Conservation (phyloP, 2,888 invertebrate species). For the Glaucopsyche alexis region DNA sequence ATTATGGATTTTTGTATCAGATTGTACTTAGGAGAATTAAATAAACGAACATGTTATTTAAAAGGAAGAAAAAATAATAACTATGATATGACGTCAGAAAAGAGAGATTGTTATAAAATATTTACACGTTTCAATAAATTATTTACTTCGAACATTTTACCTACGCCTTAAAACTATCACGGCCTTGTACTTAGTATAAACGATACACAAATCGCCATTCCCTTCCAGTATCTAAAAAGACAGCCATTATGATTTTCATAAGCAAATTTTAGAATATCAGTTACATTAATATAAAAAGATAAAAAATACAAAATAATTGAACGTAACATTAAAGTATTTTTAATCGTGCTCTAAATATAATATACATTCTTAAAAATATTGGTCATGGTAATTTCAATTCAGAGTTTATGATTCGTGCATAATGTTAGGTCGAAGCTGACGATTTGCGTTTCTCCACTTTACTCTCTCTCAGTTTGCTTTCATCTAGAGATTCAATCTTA, state of each 20-base stretch:
- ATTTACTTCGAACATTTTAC: slow-evolving; percentile 21
- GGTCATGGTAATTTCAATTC: slow-evolving; percentile 49
- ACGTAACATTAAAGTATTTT: background rate
- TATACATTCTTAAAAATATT: slow-evolving; percentile 55
- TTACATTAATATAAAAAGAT: slow-evolving; percentile 20
- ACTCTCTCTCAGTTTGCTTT: slow-evolving; percentile 67
- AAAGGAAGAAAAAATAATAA: background rate
- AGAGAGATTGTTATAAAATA: background rate
- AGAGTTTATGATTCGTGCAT: slow-evolving; percentile 34
- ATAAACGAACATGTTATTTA: background rate
- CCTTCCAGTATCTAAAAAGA: slow-evolving; percentile 15
- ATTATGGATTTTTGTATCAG: too few species aligned
- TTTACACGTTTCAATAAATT: slow-evolving; percentile 20
- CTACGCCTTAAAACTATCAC: slow-evolving; percentile 62
- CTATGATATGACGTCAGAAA: background rate
- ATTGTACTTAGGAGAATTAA: background rate
- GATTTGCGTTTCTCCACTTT: slow-evolving; percentile 73
- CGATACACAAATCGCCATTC: slow-evolving; percentile 28
- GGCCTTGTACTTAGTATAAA: slow-evolving; percentile 53
- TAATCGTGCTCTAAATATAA: slow-evolving; percentile 18
- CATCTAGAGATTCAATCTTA: slow-evolving; percentile 73
- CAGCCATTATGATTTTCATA: slow-evolving; percentile 23
- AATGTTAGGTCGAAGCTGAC: slow-evolving; percentile 70
- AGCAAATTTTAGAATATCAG: slow-evolving; percentile 24
- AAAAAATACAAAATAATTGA: background rate